Percentiles rank a stretch among this genome's conserved stretches.
Evolutionary conservation across 1,140 invertebrate species (phyloP).

Genomic region (Papilio helenus): DNA sequence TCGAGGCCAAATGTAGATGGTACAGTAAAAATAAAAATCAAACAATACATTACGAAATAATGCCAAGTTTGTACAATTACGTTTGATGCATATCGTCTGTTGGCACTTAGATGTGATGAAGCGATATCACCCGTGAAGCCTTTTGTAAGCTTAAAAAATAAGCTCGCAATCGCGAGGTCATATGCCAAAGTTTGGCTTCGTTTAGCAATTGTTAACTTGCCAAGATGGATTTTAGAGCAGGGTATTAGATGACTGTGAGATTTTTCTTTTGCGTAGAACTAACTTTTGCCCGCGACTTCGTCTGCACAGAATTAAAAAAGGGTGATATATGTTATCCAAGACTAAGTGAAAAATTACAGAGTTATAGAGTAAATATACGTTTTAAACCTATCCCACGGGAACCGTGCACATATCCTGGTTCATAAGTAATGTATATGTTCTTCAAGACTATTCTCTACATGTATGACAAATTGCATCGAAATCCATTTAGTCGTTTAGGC

Average conservation of each 20-base stretch:
- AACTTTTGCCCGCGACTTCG: too few relatives aligned
- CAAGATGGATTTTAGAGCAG: slow-evolving; percentile 31
- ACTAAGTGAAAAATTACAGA: too few relatives aligned
- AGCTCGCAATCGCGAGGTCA: not conserved
- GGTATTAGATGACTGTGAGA: not conserved
- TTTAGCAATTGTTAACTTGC: slow-evolving; percentile 31
- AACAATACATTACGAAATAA: slow-evolving; percentile 57
- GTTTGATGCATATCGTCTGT: slow-evolving; percentile 64
- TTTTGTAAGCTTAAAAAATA: slow-evolving; percentile 22
- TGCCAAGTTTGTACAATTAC: slow-evolving; percentile 60
- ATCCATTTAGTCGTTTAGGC: too few relatives aligned
- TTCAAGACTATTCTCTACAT: too few relatives aligned
- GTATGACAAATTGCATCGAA: too few relatives aligned
- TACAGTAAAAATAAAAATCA: slow-evolving; percentile 65
- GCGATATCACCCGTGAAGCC: slow-evolving; percentile 26
- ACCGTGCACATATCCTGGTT: too few relatives aligned
- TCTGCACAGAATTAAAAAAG: too few relatives aligned
- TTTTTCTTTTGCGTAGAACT: not conserved
- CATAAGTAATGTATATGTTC: too few relatives aligned
- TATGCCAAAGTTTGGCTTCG: slow-evolving; percentile 31
- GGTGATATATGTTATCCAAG: too few relatives aligned
- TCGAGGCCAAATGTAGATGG: slow-evolving; percentile 49
- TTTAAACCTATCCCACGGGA: too few relatives aligned
- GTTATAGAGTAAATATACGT: too few relatives aligned
- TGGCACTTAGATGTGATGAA: slow-evolving; percentile 51